Evolutionary conservation across 2,797 vertebrate species (phyloP).

Genomic region (Microctenopoma steveboyesi): DNA sequence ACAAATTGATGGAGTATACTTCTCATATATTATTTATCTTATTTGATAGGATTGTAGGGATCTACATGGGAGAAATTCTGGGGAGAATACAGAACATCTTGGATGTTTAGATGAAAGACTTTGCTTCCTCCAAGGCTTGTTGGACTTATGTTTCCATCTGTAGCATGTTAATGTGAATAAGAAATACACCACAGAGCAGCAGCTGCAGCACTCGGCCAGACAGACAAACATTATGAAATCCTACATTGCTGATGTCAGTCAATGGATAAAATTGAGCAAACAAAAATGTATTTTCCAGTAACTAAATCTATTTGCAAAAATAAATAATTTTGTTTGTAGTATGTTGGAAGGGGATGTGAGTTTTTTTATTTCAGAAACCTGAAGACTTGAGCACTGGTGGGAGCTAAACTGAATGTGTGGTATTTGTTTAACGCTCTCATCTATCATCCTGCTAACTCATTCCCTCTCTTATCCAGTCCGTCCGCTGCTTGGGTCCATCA

Average conservation of each 20-base stretch:
- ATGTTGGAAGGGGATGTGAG: background rate
- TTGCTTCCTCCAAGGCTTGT: slow-evolving; percentile 43
- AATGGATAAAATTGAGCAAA: background rate
- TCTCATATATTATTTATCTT: slow-evolving; percentile 79
- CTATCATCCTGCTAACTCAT: too few relatives aligned
- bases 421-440: too few relatives aligned
- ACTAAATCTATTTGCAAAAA: background rate
- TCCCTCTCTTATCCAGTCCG: too few relatives aligned
- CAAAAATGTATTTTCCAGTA: slow-evolving; percentile 8
- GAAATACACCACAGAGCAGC: slow-evolving; percentile 9
- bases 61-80: slow-evolving; percentile 54
- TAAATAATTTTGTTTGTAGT: background rate
- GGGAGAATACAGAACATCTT: slow-evolving; percentile 61
- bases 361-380: background rate
- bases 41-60: slow-evolving; percentile 72
- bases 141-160: slow-evolving; percentile 57
- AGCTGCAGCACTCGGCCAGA: slow-evolving; percentile 1
- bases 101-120: slow-evolving; percentile 63
- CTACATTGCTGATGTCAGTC: slow-evolving; percentile 35
- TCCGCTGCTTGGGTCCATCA: too few relatives aligned
- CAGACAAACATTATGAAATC: slow-evolving; percentile 10
- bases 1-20: slow-evolving; percentile 74
- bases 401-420: too few relatives aligned
- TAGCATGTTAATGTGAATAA: slow-evolving; percentile 53
- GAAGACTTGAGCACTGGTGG: background rate